Evolutionary conservation across 2,888 invertebrate species (phyloP).

Genomic region (Neoascia interrupta): DNA sequence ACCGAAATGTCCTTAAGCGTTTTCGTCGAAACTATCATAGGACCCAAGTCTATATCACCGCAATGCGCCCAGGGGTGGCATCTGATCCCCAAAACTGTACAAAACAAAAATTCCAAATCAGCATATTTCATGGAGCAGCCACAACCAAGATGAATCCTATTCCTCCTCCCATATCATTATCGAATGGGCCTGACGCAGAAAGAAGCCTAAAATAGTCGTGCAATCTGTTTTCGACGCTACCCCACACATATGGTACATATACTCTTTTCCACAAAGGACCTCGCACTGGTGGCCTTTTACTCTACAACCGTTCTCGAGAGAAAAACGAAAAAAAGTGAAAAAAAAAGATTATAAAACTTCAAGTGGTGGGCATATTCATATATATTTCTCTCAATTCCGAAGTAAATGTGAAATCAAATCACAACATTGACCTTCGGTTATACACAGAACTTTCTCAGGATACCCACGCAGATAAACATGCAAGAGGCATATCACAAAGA

Average conservation of each 20-base stretch:
- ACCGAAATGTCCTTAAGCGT: no score
- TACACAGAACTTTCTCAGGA: conserved; percentile 2
- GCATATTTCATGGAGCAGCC: conserved; percentile 55
- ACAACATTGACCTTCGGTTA: conserved; percentile 55
- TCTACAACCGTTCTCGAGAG: not conserved
- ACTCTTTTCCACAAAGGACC: conserved; percentile 3
- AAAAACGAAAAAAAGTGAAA: not conserved
- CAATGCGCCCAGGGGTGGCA: no score
- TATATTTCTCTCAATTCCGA: conserved; percentile 1
- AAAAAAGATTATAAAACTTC: not conserved
- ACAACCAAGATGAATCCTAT: conserved; percentile 54
- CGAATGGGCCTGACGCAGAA: conserved; percentile 19
- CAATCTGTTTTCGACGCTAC: conserved; percentile 54
- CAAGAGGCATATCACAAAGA: conserved; percentile 17
- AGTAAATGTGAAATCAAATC: conserved; percentile 50
- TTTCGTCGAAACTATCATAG: no score
- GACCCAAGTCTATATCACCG: no score
- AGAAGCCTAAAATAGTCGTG: conserved; percentile 4
- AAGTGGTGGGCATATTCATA: conserved; percentile 2
- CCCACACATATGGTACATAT: conserved; percentile 22
- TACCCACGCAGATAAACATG: not conserved
- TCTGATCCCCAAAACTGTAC: no score
- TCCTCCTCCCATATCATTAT: conserved; percentile 45
- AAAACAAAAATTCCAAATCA: conserved; percentile 51
- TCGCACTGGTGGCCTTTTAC: no score